Conservation (phyloP, 2,888 invertebrate species). For the Brachyopa scutellaris region DNA sequence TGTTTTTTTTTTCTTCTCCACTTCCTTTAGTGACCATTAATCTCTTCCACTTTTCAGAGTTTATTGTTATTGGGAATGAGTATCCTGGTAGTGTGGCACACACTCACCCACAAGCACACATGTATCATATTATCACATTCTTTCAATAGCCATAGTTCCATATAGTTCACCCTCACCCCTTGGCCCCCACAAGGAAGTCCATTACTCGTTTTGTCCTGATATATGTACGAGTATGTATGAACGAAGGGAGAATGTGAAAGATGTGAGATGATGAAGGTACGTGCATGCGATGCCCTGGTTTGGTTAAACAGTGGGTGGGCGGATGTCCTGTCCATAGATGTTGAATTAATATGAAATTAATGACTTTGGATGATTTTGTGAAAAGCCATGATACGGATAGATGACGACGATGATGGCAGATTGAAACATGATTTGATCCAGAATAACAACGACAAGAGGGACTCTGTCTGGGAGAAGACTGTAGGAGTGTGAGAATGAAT, state of each 20-base stretch:
- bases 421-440: conserved; percentile 58
- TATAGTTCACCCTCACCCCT: neutral
- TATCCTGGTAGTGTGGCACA: conserved; percentile 59
- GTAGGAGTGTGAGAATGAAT: neutral
- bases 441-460: neutral
- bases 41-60: conserved; percentile 72
- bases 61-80: conserved; percentile 71
- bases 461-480: neutral
- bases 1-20: conserved; percentile 26
- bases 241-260: neutral
- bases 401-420: conserved; percentile 24
- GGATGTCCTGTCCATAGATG: conserved; percentile 63
- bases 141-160: conserved; percentile 40
- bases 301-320: conserved; percentile 14
- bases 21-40: conserved; percentile 70
- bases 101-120: conserved; percentile 49
- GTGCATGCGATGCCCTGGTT: conserved; percentile 54
- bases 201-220: conserved; percentile 57
- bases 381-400: conserved; percentile 62
- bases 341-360: conserved; percentile 73
- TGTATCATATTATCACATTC: conserved; percentile 72
- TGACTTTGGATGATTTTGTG: conserved; percentile 71
- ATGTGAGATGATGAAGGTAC: conserved; percentile 37
- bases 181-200: conserved; percentile 48
- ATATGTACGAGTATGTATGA: neutral